phyloP scores from a whole-genome alignment of 2,888 invertebrate species.

The Leucozona laternaria region DNA sequence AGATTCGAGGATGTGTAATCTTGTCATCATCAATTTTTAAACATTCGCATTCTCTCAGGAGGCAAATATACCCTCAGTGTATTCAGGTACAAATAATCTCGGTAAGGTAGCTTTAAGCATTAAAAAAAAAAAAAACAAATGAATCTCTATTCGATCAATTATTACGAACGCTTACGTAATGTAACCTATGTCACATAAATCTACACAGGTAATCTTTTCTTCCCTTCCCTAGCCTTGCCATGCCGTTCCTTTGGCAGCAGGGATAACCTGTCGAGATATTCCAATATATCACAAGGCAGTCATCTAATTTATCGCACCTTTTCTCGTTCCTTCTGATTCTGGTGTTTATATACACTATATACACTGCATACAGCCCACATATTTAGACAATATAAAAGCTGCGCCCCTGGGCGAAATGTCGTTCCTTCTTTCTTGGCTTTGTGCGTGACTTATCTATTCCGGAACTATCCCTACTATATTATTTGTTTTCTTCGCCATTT shows the following conservation, averaged over 20 bases:
- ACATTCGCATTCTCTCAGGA: background rate
- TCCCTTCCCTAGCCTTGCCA: background rate
- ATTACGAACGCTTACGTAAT: constrained; percentile 25
- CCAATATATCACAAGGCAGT: constrained; percentile 44
- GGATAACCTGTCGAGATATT: constrained; percentile 51
- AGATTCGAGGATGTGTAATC: background rate
- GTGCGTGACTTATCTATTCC: constrained; percentile 68
- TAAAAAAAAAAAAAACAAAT: background rate
- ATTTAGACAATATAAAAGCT: constrained; percentile 64
- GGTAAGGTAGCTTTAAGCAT: background rate
- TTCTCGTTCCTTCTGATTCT: constrained; percentile 16
- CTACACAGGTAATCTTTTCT: background rate
- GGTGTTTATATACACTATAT: constrained; percentile 14
- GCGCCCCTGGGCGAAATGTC: constrained; percentile 42
- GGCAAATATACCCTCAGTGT: background rate
- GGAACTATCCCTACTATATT: constrained; percentile 62
- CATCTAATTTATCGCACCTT: constrained; percentile 65
- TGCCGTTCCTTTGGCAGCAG: background rate
- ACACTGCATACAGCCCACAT: constrained; percentile 62
- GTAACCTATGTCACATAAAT: constrained; percentile 1
- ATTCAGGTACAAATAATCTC: background rate
- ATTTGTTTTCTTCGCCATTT: constrained; percentile 58
- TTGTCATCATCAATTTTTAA: background rate
- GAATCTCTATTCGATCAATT: constrained; percentile 22
- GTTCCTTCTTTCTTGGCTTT: background rate